phyloP scores from a whole-genome alignment of 2,888 invertebrate genomes.

The Drosophila paucipuncta region DNA sequence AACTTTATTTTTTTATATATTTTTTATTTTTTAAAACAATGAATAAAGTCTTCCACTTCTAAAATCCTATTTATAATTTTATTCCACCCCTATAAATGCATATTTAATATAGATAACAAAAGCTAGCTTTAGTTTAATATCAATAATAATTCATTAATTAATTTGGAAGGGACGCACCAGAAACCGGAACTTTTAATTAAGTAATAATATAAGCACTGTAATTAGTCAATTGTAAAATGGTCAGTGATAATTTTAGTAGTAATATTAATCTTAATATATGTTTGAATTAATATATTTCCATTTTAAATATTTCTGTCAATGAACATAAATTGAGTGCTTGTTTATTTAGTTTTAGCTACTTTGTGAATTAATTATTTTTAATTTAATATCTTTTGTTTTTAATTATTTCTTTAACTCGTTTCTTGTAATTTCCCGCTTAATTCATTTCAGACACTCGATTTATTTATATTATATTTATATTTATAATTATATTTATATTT shows the following conservation, averaged over 20 bases:
- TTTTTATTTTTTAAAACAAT: too few species aligned
- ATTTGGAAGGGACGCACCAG: neutral
- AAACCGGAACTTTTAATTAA: too few species aligned
- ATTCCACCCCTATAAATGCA: neutral
- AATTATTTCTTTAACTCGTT: neutral
- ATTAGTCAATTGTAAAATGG: neutral
- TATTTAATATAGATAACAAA: neutral
- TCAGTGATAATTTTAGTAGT: neutral
- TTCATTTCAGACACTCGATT: neutral
- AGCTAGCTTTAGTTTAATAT: neutral
- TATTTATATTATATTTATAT: neutral
- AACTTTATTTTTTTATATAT: neutral
- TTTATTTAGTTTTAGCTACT: neutral
- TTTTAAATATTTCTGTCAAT: neutral
- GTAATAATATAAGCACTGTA: too few species aligned
- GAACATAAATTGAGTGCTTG: neutral
- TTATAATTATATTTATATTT: too few species aligned
- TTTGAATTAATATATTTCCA: neutral
- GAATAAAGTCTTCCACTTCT: neutral
- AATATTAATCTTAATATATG: neutral
- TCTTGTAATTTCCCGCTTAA: neutral
- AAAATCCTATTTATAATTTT: neutral
- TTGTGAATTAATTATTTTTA: neutral
- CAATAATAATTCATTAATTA: neutral
- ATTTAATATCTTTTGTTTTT: neutral